Evolutionary conservation across 2,888 invertebrate species (phyloP).

Genomic region (Caenorhabditis sulstoni): DNA sequence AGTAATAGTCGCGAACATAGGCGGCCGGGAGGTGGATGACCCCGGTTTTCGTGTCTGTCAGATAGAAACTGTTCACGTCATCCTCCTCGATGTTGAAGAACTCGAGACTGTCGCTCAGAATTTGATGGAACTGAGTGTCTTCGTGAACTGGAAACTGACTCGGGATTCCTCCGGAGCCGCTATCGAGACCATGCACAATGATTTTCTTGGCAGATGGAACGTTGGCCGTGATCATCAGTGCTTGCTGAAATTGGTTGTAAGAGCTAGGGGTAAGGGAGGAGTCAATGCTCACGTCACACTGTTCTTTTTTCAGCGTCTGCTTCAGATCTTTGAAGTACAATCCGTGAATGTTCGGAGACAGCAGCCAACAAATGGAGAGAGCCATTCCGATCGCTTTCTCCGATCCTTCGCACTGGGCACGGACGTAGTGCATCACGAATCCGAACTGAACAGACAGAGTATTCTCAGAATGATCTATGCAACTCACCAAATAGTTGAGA

Average conservation of each 20-base stretch:
- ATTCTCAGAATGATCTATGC: not conserved
- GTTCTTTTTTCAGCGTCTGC: constrained; percentile 97
- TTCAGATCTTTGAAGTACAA: constrained; percentile 99
- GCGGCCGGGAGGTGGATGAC: constrained; percentile 96
- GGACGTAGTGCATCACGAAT: constrained; percentile 98
- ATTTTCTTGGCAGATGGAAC: constrained; percentile 98
- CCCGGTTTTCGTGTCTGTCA: constrained; percentile 98
- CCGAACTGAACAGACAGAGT: constrained; percentile 85
- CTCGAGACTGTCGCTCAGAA: constrained; percentile 67
- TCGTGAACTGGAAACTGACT: constrained; percentile 96
- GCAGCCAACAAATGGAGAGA: constrained; percentile 95
- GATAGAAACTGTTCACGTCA: constrained; percentile 91
- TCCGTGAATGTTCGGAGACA: constrained; percentile 97
- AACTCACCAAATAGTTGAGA: constrained; percentile 92
- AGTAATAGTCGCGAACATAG: constrained; percentile 95
- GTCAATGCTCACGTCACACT: constrained; percentile 88
- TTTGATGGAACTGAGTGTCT: constrained; percentile 80
- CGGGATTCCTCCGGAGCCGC: constrained; percentile 94
- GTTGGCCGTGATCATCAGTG: constrained; percentile 96
- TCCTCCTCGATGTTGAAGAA: constrained; percentile 96
- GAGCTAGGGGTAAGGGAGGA: not conserved
- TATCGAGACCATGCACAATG: constrained; percentile 81
- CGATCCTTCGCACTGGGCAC: constrained; percentile 95
- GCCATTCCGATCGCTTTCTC: constrained; percentile 89
- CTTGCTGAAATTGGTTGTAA: constrained; percentile 85